Evolutionary conservation across 2,113 vertebrate species (phyloP).

Genomic region (Chrysochloris asiatica): DNA sequence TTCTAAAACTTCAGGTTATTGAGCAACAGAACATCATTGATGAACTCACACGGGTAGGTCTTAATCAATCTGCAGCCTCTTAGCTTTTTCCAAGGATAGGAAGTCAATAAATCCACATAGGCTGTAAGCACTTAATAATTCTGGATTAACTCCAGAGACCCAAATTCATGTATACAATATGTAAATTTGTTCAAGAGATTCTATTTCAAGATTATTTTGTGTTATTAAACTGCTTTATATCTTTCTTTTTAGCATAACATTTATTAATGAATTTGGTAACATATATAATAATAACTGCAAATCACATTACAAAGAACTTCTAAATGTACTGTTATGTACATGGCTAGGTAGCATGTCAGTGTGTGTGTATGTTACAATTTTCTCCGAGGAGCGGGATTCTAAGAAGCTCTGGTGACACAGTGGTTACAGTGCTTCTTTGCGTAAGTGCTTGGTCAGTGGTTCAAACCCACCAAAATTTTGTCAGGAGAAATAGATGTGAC

Average conservation of each 20-base stretch:
- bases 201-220: background rate
- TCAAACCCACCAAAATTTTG: too few species aligned
- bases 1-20: slow-evolving; percentile 98
- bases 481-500: too few species aligned
- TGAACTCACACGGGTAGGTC: slow-evolving; percentile 89
- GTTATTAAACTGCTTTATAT: background rate
- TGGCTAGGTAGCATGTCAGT: background rate
- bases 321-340: background rate
- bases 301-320: background rate
- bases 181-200: slow-evolving; percentile 13
- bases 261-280: background rate
- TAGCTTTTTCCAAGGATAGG: background rate
- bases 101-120: background rate
- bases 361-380: background rate
- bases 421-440: too few species aligned
- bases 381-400: background rate
- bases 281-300: background rate
- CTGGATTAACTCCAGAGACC: background rate
- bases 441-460: too few species aligned
- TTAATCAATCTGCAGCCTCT: background rate
- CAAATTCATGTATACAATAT: background rate
- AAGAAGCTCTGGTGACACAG: background rate
- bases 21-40: slow-evolving; percentile 97
- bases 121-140: background rate
- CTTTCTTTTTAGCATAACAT: background rate